Evolutionary conservation across 2,888 invertebrate genomes (phyloP), one percentile per base, ranked within the genome.

Genomic region (Thymelicus lineola): DNA sequence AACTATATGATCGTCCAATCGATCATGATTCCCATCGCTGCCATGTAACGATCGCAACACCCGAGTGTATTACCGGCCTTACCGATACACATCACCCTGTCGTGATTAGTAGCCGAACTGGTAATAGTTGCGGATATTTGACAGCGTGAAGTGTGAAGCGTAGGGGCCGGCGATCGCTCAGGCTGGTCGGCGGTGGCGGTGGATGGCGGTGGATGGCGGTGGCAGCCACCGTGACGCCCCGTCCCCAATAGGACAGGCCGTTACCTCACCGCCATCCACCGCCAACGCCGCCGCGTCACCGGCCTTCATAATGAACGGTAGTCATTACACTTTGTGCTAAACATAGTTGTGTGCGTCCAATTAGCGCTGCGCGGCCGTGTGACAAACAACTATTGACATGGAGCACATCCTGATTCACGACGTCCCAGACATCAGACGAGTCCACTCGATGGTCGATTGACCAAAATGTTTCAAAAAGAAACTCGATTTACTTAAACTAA

Each of bases 201-300:
- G 12, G 46, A 9, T n/a, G 55, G 38, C 35, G 17, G 45, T 14
- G 9, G 58, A 17, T 20, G 58, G 36, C 58, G 50, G 46, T 50
- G 46, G 42, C 67, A 67, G 50, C 50, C 60, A 66, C 60, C 67
- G 67, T 61, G 67, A 67, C 66, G 66, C 36, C 17, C 38, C 66
- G 66, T 38, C 66, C 66, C 66, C 58, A 20, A 59, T 48, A 46
- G 48, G 10, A 55, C 55, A 35, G 1, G 55, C 55, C 20, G 60
- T 67, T 67, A 67, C 67, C 67, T 67, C 67, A 60, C 59, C 42
- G 28, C 28, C 28, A 3, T 3, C 28, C 28, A 3, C 28, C 28
- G 28, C 28, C 28, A n/a, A n/a, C n/a, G 3, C 28, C 28, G 28
- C 28, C 28, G 59, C 50, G 66, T 36, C 35, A 45, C 35, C 62